Evolutionary conservation across 2,888 invertebrate genomes (phyloP), one percentile per base, ranked within the genome.

Genomic region (Argyra leucocephala): DNA sequence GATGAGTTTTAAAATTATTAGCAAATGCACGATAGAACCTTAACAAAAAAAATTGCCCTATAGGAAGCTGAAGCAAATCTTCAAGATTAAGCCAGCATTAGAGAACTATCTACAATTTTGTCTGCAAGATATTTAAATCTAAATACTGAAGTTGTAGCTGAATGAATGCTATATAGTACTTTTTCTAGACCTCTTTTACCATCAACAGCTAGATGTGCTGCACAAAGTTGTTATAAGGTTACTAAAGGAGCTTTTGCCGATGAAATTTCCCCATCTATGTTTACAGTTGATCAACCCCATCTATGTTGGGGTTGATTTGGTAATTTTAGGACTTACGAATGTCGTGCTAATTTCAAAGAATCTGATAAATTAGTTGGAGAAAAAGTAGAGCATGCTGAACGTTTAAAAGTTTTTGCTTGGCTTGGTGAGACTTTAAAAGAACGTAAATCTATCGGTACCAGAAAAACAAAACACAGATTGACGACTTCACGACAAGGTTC

Each of bases 391-490:
- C 89, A 90, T 75, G 86, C 89, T 67, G 81, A 82, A 67, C 90
- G 90, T 1, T 73, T 92, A 63, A 89, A 89, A 77, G 82, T 97
- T 1, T 94, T 98, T 71, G 93, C 95, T 7, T 99, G 99, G 78
- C 92, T 98, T 75, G 99, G 99, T 61, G 99, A 99, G 81, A 94
- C 93, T 66, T 82, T 98, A 24, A 91, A 96, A 70, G 98, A 99
- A 80, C 86, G 98, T 63, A 96, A 99, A 78, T 87, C 99, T 63
- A 99, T 99, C 76, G 99, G 99, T 64, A 99, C 99, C 6, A 99
- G 98, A 68, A 96, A 95, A 82, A 96, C 96, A n/a, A n/a, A n/a
- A n/a, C n/a, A n/a, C n/a, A n/a, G n/a, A n/a, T n/a, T n/a, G 22
- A 98, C 98, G n/a, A 85, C 91, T 2, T 97, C 97, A 0, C 89